Conservation (phyloP, 2,797 vertebrate species). For the Carduelis carduelis region DNA sequence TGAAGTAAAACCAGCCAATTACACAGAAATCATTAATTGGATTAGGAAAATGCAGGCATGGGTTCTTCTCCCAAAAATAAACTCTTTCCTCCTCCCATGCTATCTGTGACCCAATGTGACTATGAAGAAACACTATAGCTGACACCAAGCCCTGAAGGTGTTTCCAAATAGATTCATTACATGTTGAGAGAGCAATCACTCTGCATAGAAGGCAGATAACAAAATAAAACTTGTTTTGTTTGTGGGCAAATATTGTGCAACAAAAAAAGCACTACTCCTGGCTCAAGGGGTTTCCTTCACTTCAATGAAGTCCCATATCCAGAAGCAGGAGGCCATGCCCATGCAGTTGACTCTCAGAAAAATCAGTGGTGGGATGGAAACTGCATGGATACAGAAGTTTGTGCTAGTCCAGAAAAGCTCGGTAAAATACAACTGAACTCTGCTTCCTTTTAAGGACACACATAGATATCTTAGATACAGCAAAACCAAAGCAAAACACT, state of each 20-base stretch:
- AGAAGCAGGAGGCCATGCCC: neutral
- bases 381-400: neutral
- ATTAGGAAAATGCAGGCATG: neutral
- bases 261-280: neutral
- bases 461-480: neutral
- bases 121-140: neutral
- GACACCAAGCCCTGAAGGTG: neutral
- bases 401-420: neutral
- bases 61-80: neutral
- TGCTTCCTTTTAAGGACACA: neutral
- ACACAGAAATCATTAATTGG: neutral
- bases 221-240: neutral
- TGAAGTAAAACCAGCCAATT: neutral
- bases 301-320: neutral
- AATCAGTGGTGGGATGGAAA: neutral
- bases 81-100: neutral
- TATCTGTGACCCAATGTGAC: neutral
- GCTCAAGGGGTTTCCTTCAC: neutral
- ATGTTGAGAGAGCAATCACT: neutral
- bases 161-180: neutral
- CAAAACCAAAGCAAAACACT: slow-evolving; percentile 1
- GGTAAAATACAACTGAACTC: neutral
- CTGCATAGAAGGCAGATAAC: neutral
- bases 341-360: neutral
- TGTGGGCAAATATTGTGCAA: neutral